Evolutionary conservation across 2,113 vertebrate genomes (phyloP).

Genomic region (Trochalopteron elliotii): DNA sequence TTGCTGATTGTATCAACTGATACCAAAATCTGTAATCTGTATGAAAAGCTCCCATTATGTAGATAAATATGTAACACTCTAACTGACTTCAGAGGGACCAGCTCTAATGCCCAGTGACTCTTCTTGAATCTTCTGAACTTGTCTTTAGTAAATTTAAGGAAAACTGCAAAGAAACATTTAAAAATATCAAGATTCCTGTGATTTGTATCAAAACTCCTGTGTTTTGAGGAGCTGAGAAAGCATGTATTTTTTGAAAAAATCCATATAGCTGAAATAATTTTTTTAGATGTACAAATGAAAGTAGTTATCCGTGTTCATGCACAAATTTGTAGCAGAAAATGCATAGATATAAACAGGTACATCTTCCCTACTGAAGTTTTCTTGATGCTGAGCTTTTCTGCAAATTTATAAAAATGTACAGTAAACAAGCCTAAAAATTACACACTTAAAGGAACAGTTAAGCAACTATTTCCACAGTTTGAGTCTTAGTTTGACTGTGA

Average conservation of each 20-base stretch:
- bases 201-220: neutral
- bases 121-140: neutral
- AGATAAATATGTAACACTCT: neutral
- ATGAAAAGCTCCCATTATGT: neutral
- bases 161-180: neutral
- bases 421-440: neutral
- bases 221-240: neutral
- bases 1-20: neutral
- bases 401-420: neutral
- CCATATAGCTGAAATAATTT: neutral
- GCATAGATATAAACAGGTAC: neutral
- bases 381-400: neutral
- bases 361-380: neutral
- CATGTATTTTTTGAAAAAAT: neutral
- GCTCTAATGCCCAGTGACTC: neutral
- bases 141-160: neutral
- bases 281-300: neutral
- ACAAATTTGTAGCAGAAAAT: neutral
- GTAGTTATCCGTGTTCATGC: neutral
- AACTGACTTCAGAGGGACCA: neutral
- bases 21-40: neutral
- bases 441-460: neutral
- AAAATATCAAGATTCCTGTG: neutral
- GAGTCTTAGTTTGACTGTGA: neutral
- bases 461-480: neutral